These are phyloP conservation scores for Laothoe populi DNA, from an alignment of 2,888 invertebrate species.

Conservation along the genomic window DNA sequence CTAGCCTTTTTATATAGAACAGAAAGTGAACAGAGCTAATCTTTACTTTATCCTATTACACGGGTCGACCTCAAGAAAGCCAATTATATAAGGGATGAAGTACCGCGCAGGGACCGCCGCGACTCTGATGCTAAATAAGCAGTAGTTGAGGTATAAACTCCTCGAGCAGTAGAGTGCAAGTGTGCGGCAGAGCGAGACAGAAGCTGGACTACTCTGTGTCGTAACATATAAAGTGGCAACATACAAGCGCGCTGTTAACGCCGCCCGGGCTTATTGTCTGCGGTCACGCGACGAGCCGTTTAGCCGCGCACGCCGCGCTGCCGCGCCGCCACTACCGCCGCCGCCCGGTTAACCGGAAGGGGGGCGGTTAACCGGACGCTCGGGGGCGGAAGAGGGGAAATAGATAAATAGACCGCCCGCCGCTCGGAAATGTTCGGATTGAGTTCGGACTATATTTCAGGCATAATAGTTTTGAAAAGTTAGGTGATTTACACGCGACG, in stretches of 20 bases:
- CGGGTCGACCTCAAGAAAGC: slow-evolving; percentile 78
- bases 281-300: slow-evolving; percentile 85
- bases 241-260: slow-evolving; percentile 84
- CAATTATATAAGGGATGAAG: slow-evolving; percentile 70
- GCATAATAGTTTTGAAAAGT: slow-evolving; percentile 84
- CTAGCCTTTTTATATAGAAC: slow-evolving; percentile 66
- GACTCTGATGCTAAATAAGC: slow-evolving; percentile 65
- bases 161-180: slow-evolving; percentile 59
- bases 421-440: slow-evolving; percentile 85
- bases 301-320: slow-evolving; percentile 72
- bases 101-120: slow-evolving; percentile 47
- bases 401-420: slow-evolving; percentile 84
- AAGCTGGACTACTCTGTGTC: slow-evolving; percentile 55
- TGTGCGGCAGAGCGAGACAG: slow-evolving; percentile 36
- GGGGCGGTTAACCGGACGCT: slow-evolving; percentile 84
- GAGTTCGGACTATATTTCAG: slow-evolving; percentile 84
- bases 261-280: slow-evolving; percentile 84
- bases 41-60: slow-evolving; percentile 79
- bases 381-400: slow-evolving; percentile 84
- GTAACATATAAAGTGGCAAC: slow-evolving; percentile 84
- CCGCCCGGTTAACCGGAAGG: slow-evolving; percentile 84
- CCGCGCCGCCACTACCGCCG: slow-evolving; percentile 70
- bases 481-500: slow-evolving; percentile 82
- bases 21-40: slow-evolving; percentile 75
- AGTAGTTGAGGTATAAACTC: slow-evolving; percentile 63